These are phyloP conservation scores for Dascyllus trimaculatus DNA, from an alignment of 2,113 vertebrate genomes.

Conservation along the genomic window DNA sequence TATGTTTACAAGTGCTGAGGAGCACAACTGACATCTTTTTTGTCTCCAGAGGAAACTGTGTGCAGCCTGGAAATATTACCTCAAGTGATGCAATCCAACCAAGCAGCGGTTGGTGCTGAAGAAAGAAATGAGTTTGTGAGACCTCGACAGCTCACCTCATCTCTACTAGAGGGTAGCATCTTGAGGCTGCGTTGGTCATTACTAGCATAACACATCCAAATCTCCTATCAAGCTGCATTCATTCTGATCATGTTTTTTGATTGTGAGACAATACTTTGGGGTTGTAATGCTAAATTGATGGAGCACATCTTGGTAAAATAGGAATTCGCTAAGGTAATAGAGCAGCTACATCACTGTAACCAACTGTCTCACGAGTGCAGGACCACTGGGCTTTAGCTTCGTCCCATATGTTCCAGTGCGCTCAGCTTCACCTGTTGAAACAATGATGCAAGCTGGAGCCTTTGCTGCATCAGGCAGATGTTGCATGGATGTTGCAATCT, in stretches of 20 bases:
- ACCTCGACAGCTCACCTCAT: too few relatives aligned
- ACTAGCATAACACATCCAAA: too few relatives aligned
- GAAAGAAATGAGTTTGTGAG: too few relatives aligned
- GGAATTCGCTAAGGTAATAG: not conserved
- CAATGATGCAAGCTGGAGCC: slow-evolving; percentile 75
- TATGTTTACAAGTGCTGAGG: not conserved
- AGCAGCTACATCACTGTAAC: not conserved
- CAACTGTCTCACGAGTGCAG: slow-evolving; percentile 38
- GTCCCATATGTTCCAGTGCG: slow-evolving; percentile 40
- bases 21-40: not conserved
- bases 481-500: slow-evolving; percentile 60
- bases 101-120: not conserved
- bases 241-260: too few relatives aligned
- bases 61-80: not conserved
- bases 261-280: too few relatives aligned
- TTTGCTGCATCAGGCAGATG: slow-evolving; percentile 5
- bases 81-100: not conserved
- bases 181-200: too few relatives aligned
- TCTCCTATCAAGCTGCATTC: too few relatives aligned
- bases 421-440: slow-evolving; percentile 68
- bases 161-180: too few relatives aligned
- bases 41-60: not conserved
- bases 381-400: slow-evolving; percentile 42
- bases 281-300: too few relatives aligned
- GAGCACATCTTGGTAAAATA: not conserved